Base-by-base conservation (phyloP, 2,113 vertebrate genomes). In the Cromileptes altivelis region DNA sequence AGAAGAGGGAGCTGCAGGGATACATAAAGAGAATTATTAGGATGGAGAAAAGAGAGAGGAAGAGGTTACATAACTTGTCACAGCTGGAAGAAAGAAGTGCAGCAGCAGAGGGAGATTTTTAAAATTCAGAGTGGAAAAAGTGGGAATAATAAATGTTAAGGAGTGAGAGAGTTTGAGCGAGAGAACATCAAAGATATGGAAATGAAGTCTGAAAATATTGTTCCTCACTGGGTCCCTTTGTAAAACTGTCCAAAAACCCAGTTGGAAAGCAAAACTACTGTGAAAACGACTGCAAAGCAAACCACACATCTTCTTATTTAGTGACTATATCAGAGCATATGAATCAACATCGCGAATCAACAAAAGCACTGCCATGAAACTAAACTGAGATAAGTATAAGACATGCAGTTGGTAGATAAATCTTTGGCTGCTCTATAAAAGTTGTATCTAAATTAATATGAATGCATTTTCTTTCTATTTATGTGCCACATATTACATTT, bases 41-140 rank as follows among this genome's bases (percentile, higher is more conserved):
- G 21, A 58, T n/a, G 67, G 50, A 57, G 40, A 47, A 45, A 49
- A 12, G 42, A 63, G 57, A 49, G 27, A 50, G 11, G 49, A 37
- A 17, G 65, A 68, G 33, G 56, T 85, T 84, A 78, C 40, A 58
- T 85, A 90, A 89, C 71, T 65, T 50, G 11, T 74, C 73, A 12
- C 40, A 33, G 25, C 80, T 78, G 63, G 52, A 70, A n/a, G 63
- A 53, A 37, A 14, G 52, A n/a, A 50, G 50, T 1, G 64, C 57
- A 18, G 71, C 50, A 45, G 71, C 50, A 30, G 52, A 67, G 47
- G 21, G 19, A 61, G 37, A 21, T 4, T 14, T 52, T 67, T 68
- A 50, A 10, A 47, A 63, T 53, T 30, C 67, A 61, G 49, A 67
- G 56, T 2, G 12, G 58, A 70, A 60, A 18, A 3, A 58, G 42